Evolutionary conservation across 2,888 invertebrate species (phyloP).

Genomic region (Marronus borbonicus): DNA sequence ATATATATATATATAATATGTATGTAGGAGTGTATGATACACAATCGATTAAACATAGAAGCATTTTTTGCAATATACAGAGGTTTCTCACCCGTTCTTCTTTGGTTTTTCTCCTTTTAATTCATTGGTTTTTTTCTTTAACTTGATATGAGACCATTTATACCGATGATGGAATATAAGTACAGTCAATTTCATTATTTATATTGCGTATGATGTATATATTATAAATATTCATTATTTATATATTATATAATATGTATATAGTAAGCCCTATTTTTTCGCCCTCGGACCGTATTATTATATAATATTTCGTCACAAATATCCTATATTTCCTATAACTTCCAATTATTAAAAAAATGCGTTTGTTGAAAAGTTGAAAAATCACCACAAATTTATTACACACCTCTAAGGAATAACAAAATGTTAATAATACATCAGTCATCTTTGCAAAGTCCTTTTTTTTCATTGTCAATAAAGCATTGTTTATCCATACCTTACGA

Average conservation of each 20-base stretch:
- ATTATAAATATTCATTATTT: conserved; percentile 1
- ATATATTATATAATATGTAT: neutral
- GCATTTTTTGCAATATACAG: conserved; percentile 6
- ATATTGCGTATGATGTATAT: neutral
- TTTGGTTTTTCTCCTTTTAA: neutral
- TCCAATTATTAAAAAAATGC: no score
- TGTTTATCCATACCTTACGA: no score
- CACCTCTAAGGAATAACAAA: no score
- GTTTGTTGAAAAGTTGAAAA: no score
- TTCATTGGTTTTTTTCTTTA: neutral
- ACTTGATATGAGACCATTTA: conserved; percentile 4
- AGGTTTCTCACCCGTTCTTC: neutral
- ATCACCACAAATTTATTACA: no score
- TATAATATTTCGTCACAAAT: no score
- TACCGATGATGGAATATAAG: neutral
- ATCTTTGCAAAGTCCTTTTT: no score
- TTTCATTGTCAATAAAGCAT: no score
- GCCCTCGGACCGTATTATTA: neutral
- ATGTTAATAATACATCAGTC: no score
- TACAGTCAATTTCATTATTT: neutral
- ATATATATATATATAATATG: no score
- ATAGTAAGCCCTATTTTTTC: neutral
- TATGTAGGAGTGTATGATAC: conserved; percentile 3
- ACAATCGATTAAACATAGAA: conserved; percentile 11
- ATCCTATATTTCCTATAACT: no score